phyloP scores from a whole-genome alignment of 2,113 vertebrate genomes.

The Rousettus leschenaultii region DNA sequence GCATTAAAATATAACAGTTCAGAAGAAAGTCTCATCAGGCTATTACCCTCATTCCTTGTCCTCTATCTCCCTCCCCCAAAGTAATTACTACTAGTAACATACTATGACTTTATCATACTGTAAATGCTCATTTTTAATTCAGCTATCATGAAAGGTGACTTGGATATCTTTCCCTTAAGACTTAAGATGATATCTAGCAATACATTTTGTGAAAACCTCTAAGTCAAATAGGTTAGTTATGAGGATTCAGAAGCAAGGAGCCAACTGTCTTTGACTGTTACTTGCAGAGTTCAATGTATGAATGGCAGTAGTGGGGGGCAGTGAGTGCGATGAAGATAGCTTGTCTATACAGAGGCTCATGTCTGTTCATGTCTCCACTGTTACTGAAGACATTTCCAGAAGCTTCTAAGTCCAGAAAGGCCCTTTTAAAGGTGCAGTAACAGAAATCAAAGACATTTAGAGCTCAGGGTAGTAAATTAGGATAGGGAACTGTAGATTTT shows the following conservation, averaged over 20 bases:
- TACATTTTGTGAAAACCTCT: background rate
- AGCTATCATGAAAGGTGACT: background rate
- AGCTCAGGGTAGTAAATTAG: background rate
- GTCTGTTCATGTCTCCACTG: background rate
- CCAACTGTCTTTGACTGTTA: background rate
- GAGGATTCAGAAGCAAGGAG: background rate
- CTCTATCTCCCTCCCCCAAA: background rate
- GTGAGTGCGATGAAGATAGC: background rate
- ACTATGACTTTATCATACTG: background rate
- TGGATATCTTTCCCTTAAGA: background rate
- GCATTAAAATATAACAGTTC: background rate
- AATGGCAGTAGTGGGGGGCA: background rate
- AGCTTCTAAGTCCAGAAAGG: background rate
- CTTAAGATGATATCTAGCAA: background rate
- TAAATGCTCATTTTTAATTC: background rate
- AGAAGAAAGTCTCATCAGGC: background rate
- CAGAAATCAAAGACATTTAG: background rate
- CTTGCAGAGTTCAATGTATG: background rate
- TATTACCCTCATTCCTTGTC: background rate
- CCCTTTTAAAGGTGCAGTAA: background rate
- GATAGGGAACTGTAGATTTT: background rate
- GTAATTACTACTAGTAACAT: background rate
- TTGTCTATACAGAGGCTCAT: background rate
- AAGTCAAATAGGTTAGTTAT: background rate
- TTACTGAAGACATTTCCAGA: background rate